A percentile compares a stretch with the other conserved stretches of the same genome.
Conservation (phyloP, 2,113 vertebrate genomes). For the Pygoscelis adeliae region DNA sequence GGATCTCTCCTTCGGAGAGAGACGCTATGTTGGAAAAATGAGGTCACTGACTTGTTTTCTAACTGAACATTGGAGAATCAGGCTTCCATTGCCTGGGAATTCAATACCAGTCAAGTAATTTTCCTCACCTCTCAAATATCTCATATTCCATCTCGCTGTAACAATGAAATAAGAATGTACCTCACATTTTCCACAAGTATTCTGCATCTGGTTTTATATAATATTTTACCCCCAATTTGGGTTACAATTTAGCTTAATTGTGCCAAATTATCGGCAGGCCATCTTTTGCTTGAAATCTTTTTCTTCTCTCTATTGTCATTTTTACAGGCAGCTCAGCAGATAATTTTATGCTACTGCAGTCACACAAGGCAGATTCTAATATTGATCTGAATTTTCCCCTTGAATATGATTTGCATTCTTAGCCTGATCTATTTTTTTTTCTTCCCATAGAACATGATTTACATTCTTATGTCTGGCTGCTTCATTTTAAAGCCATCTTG, state of each 20-base stretch:
- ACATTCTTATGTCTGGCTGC: constrained; percentile 58
- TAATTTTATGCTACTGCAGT: constrained; percentile 61
- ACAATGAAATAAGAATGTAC: not conserved
- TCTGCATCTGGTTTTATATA: constrained; percentile 1
- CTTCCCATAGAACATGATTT: constrained; percentile 64
- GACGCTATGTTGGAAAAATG: not conserved
- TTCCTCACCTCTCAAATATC: not conserved
- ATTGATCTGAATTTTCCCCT: constrained; percentile 65
- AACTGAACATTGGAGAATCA: not conserved
- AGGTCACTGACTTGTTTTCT: not conserved
- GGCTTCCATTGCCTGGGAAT: not conserved
- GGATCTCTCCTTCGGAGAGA: not conserved
- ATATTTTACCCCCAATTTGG: not conserved
- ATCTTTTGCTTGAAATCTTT: constrained; percentile 11
- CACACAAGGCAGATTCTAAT: constrained; percentile 67
- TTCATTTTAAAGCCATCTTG: constrained; percentile 63
- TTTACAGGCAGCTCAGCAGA: constrained; percentile 51
- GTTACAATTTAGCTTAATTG: constrained; percentile 19
- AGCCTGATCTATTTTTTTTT: constrained; percentile 41
- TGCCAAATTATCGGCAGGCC: constrained; percentile 25
- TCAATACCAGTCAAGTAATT: not conserved
- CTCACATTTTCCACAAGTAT: not conserved
- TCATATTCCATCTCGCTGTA: not conserved
- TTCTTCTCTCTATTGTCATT: constrained; percentile 18
- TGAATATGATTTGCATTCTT: constrained; percentile 70